A percentile compares a stretch with the other conserved stretches of the same genome.
Evolutionary conservation across 2,113 vertebrate genomes (phyloP).

Genomic region (Pelodiscus sinensis): DNA sequence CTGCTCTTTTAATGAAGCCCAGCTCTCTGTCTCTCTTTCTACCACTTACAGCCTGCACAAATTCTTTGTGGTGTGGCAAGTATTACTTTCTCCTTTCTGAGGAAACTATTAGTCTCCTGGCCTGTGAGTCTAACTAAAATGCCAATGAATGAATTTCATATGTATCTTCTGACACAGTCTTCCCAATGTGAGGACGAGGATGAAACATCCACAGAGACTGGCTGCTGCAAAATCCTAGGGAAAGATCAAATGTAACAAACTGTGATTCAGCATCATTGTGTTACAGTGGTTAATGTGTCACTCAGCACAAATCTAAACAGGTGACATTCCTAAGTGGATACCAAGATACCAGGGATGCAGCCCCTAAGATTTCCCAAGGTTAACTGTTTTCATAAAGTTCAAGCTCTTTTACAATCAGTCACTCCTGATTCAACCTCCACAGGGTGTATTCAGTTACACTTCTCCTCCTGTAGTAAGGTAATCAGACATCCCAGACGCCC

Average conservation of each 20-base stretch:
- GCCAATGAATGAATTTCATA: background rate
- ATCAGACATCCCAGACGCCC: slow-evolving; percentile 47
- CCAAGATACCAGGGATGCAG: slow-evolving; percentile 4
- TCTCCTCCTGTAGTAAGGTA: slow-evolving; percentile 46
- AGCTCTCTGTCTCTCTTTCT: background rate
- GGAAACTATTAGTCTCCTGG: background rate
- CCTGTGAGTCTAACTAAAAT: background rate
- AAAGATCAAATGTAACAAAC: background rate
- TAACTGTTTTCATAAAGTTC: background rate
- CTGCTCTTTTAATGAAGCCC: background rate
- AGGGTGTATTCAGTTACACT: slow-evolving; percentile 1
- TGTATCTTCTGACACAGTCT: background rate
- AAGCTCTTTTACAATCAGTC: slow-evolving; percentile 17
- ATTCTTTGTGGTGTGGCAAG: background rate
- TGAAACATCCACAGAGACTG: background rate
- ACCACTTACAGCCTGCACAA: background rate
- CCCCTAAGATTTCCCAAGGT: background rate
- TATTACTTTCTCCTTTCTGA: background rate
- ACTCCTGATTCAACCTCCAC: slow-evolving; percentile 5
- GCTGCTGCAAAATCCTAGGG: background rate
- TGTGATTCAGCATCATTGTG: background rate
- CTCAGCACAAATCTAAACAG: background rate
- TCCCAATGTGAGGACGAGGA: background rate
- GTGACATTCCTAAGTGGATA: background rate
- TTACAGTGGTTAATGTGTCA: background rate